Conservation (phyloP, 2,797 vertebrate species). For the Ceyx erithaca region DNA sequence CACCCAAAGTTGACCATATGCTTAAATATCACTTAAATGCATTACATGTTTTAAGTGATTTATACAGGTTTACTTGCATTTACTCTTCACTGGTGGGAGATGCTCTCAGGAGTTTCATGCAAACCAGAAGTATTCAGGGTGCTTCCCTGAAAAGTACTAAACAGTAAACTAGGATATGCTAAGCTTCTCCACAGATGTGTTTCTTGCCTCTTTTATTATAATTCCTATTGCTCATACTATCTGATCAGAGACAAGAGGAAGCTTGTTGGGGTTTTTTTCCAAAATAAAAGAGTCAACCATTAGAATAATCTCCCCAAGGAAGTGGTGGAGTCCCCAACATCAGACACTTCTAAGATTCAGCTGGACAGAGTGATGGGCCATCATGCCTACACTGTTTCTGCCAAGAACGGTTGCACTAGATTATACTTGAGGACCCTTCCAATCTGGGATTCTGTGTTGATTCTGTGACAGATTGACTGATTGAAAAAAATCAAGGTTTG, state of each 20-base stretch:
- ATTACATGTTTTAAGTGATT: background rate
- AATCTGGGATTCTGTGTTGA: background rate
- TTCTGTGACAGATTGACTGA: background rate
- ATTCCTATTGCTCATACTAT: background rate
- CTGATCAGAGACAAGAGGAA: background rate
- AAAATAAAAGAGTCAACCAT: background rate
- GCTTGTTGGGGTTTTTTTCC: background rate
- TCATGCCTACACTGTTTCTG: background rate
- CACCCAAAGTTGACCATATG: background rate
- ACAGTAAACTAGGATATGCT: background rate
- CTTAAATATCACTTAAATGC: background rate
- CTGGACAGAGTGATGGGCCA: background rate
- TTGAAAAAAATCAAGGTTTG: background rate
- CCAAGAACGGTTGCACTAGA: background rate
- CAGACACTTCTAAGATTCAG: background rate
- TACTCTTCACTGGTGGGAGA: background rate
- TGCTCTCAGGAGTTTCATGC: background rate
- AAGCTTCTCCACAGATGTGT: fast-evolving
- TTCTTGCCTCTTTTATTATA: background rate
- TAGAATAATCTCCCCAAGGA: background rate
- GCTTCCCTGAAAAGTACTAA: background rate
- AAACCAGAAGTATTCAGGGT: background rate
- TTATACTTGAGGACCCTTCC: background rate
- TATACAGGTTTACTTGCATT: background rate
- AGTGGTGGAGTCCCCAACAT: background rate